A percentile compares a stretch with the other conserved stretches of the same genome.
Conservation (phyloP, 2,797 vertebrate genomes). For the Lophius americanus region DNA sequence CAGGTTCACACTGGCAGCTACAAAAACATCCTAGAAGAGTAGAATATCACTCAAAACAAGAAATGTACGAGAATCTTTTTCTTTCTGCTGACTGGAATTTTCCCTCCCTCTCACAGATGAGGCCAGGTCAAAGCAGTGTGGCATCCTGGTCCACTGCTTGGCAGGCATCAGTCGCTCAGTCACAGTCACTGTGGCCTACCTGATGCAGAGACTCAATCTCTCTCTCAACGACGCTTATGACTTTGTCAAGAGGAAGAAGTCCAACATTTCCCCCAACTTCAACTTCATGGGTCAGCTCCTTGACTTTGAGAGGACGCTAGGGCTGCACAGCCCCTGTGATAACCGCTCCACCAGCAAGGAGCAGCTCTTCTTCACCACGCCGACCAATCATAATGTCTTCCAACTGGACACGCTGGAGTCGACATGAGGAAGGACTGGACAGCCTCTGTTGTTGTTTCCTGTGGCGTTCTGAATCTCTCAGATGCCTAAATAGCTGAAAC, state of each 20-base stretch:
- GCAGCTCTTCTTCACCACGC: slow-evolving; percentile 89
- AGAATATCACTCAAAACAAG: background rate
- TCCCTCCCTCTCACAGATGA: slow-evolving; percentile 83
- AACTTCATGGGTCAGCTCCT: slow-evolving; percentile 98
- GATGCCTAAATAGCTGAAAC: slow-evolving; percentile 40
- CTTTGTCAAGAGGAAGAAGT: slow-evolving; percentile 97
- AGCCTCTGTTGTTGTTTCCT: slow-evolving; percentile 27
- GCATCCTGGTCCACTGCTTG: slow-evolving; percentile 93
- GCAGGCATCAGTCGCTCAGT: slow-evolving; percentile 96
- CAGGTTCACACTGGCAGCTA: background rate
- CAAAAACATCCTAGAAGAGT: background rate
- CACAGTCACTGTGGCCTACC: slow-evolving; percentile 95
- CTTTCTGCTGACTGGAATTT: slow-evolving; percentile 27
- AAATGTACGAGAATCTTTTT: background rate
- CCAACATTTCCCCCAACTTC: slow-evolving; percentile 97
- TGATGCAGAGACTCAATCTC: slow-evolving; percentile 96
- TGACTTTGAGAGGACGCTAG: slow-evolving; percentile 95
- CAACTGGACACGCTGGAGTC: slow-evolving; percentile 93
- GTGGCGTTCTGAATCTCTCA: slow-evolving; percentile 39
- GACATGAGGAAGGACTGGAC: slow-evolving; percentile 79
- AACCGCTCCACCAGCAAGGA: slow-evolving; percentile 79
- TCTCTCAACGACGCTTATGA: slow-evolving; percentile 96
- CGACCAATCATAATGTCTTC: slow-evolving; percentile 96
- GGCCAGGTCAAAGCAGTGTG: slow-evolving; percentile 92
- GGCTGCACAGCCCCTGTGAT: slow-evolving; percentile 92